Evolutionary conservation across 2,797 vertebrate genomes (phyloP), one percentile per base, ranked within the genome.

Genomic region (Falco concolor): DNA sequence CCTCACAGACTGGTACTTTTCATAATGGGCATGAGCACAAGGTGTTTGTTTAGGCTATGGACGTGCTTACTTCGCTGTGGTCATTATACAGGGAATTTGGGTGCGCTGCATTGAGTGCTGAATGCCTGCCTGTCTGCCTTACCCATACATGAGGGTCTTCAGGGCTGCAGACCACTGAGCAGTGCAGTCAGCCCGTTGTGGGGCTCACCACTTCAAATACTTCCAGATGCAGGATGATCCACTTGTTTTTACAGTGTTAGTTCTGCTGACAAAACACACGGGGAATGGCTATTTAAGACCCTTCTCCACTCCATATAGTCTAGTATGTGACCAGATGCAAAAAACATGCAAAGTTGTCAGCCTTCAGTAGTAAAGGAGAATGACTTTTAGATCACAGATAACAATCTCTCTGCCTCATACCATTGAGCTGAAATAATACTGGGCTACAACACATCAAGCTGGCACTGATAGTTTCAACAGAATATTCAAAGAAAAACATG

Each of bases 1-100:
- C 24, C 47, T 45, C 20, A 12, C 9, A 63, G 49, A 27, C 36
- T 74, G 76, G 20, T 16, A 3, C 22, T 42, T 56, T 10, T 65
- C 54, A n/a, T 10, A 36, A 5, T 1, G 22, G 25, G 6, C 3
- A 1, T 1, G 18, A 38, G 27, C n/a, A 25, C 2, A 2, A n/a
- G 23, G 24, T 32, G 25, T n/a, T 42, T 3, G 1, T 44, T 23
- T 9, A 52, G 72, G 52, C 47, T 38, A 2, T 24, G 60, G 56
- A 12, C 19, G 27, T 6, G 3, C 9, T 50, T 21, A 12, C 28
- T 87, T 22, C 9, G 52, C 6, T n/a, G 0, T 5, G 17, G 65
- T 53, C 23, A 2, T 7, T 42, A 6, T 4, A 2, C 2, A 30
- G 87, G 61, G 32, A 24, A 8, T 61, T 74, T 3, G 4, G 30